Conservation (phyloP, 2,888 invertebrate species). For the Vandiemenella viatica region DNA sequence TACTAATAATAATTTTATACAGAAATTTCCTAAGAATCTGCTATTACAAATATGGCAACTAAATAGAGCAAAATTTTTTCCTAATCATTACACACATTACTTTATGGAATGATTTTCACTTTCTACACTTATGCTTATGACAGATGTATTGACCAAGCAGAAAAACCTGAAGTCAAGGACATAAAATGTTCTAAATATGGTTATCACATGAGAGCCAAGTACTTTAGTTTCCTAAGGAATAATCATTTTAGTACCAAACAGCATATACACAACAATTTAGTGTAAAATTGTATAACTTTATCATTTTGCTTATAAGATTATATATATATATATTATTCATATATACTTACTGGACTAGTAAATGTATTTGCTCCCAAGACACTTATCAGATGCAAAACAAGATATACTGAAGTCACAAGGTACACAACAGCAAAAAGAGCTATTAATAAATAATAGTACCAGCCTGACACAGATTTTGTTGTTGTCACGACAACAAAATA, state of each 20-base stretch:
- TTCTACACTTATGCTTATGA: too few relatives aligned
- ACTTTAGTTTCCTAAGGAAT: too few relatives aligned
- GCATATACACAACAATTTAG: neutral
- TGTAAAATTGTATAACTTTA: neutral
- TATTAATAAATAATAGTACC: conserved; percentile 30
- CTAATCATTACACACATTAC: too few relatives aligned
- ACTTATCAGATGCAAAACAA: conserved; percentile 54
- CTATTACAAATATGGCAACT: too few relatives aligned
- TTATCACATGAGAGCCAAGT: neutral
- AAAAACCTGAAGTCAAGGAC: neutral
- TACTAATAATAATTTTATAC: too few relatives aligned
- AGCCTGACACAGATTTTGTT: conserved; percentile 27
- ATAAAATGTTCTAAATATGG: too few relatives aligned
- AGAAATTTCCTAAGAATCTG: too few relatives aligned
- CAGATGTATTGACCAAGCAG: neutral
- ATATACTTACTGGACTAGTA: conserved; percentile 18
- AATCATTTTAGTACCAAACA: too few relatives aligned
- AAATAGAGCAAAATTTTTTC: too few relatives aligned
- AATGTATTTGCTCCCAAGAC: conserved; percentile 37
- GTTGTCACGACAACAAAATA: conserved; percentile 57
- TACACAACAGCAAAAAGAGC: conserved; percentile 48
- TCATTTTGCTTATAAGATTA: conserved; percentile 6
- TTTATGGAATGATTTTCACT: too few relatives aligned
- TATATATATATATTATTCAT: conserved; percentile 3
- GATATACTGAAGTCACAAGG: conserved; percentile 54